phyloP scores from a whole-genome alignment of 1,140 invertebrate genomes.

The Leptinotarsa defecta region DNA sequence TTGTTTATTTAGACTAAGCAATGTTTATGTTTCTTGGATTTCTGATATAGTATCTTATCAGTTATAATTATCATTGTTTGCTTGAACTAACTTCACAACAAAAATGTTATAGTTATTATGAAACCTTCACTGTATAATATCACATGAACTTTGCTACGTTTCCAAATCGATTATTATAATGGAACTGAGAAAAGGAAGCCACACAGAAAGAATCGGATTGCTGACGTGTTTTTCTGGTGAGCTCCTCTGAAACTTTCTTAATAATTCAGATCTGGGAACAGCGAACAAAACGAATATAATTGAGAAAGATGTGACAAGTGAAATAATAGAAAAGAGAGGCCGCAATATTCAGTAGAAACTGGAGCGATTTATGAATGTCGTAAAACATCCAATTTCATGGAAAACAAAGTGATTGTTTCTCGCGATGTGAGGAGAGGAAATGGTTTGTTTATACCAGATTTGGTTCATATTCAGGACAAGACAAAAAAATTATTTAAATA shows the following conservation, averaged over 20 bases:
- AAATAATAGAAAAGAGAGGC: slow-evolving; percentile 9
- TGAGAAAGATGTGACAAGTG: slow-evolving; percentile 15
- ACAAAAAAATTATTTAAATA: neutral
- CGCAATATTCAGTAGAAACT: neutral
- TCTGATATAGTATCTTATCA: no score
- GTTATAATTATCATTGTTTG: no score
- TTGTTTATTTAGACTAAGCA: no score
- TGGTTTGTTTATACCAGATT: neutral
- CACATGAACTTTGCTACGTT: neutral
- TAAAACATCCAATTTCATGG: neutral
- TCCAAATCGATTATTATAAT: neutral
- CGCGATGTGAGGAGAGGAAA: neutral
- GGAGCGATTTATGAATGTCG: neutral
- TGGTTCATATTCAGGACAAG: neutral
- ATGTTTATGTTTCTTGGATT: no score
- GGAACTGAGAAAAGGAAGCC: neutral
- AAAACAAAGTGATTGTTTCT: neutral
- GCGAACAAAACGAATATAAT: slow-evolving; percentile 13
- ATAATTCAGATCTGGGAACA: neutral
- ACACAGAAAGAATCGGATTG: neutral
- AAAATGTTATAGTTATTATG: no score
- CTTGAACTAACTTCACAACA: no score
- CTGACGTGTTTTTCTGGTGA: neutral
- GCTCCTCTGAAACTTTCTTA: neutral
- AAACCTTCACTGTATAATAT: no score